phyloP scores from a whole-genome alignment of 1,140 invertebrate species.

The Bombus balteatus region DNA sequence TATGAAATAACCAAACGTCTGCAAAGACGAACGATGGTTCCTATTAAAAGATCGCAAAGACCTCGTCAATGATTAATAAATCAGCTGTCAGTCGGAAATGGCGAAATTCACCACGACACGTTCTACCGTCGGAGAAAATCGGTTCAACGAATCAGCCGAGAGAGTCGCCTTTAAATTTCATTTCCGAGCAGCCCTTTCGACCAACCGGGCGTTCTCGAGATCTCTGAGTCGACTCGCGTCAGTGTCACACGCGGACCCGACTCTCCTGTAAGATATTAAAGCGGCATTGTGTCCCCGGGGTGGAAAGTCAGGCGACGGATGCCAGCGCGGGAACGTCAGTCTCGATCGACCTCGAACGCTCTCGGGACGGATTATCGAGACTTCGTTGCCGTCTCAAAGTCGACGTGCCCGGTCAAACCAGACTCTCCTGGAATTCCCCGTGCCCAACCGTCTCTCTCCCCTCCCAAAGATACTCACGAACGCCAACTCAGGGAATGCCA shows the following conservation, averaged over 20 bases:
- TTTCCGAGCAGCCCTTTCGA: not conserved
- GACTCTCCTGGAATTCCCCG: constrained; percentile 10
- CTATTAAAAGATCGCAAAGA: not conserved
- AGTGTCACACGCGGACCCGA: not conserved
- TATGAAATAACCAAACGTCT: no score
- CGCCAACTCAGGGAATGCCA: constrained; percentile 4
- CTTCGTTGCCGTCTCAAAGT: constrained; percentile 11
- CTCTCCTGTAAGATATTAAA: constrained; percentile 41
- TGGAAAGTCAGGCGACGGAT: constrained; percentile 20
- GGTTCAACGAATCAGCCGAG: not conserved
- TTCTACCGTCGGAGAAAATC: not conserved
- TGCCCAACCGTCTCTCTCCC: not conserved
- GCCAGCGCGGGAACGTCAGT: constrained; percentile 2
- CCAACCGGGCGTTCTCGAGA: not conserved
- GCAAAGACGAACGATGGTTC: not conserved
- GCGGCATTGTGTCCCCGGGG: constrained; percentile 12
- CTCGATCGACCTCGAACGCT: constrained; percentile 20
- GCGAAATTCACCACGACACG: not conserved
- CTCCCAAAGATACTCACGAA: no score
- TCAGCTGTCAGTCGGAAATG: not conserved
- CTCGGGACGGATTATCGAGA: constrained; percentile 42
- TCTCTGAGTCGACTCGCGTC: not conserved
- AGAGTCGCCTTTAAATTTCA: constrained; percentile 7
- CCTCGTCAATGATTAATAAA: not conserved
- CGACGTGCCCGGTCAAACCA: constrained; percentile 11